Evolutionary conservation across 1,140 invertebrate species (phyloP), one percentile per base, ranked within the genome.

Genomic region (Papilio helenus): DNA sequence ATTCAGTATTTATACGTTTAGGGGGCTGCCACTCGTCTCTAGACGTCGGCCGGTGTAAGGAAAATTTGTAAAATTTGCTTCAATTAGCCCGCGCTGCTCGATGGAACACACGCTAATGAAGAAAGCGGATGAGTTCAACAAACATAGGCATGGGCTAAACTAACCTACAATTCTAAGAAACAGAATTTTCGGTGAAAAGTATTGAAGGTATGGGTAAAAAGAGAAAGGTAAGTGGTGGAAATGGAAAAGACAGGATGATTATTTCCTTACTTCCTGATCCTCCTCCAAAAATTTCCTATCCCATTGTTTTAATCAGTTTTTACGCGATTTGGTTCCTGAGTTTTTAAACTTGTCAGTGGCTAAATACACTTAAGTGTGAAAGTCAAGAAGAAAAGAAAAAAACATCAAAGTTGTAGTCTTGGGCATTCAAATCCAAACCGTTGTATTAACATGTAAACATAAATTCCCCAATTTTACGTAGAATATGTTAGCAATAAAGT

Each of bases 1-100:
- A 94, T 94, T 93, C 93, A 94, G 93, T 94, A 94, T 94, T 94
- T 94, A 94, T 93, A 90, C 90, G 88, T 86, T 87, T 80, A 81
- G 87, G 91, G 92, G 90, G 92, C 89, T 87, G 90, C 89, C 88
- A 88, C 87, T 92, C 88, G 86, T 86, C 87, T 87, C 84, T 89
- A 88, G 89, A 86, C 88, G 80, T 85, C 86, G 83, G 87, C 80
- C 80, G 83, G 89, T 90, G 87, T 87, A 90, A 89, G 89, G 89
- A 89, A 92, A 90, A 92, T 93, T 92, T 88, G 88, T 89, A 90
- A 93, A 90, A 93, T 92, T 90, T 87, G 85, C 84, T 86, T 83
- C 86, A 92, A 93, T 92, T 90, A 90, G 82, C 88, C 88, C 84
- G 86, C 83, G 83, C 84, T 88, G 83, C 26, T 76, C 46, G 49